Evolutionary conservation across 2,797 vertebrate genomes (phyloP).

Genomic region (Hoplostethus mediterraneus): DNA sequence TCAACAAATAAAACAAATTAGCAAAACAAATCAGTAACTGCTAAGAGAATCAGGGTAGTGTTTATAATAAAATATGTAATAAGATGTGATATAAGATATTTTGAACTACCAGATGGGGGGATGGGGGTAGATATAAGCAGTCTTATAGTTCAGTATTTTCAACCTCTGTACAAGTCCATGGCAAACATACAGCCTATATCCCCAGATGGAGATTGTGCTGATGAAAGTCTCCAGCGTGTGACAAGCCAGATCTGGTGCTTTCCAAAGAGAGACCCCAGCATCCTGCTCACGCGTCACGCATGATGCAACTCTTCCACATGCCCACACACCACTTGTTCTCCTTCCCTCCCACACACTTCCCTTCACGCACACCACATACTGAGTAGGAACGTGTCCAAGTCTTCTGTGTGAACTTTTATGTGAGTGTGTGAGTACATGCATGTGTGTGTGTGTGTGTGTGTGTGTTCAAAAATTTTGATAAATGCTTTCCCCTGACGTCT

Average conservation of each 20-base stretch:
- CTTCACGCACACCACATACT: constrained; percentile 58
- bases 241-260: constrained; percentile 65
- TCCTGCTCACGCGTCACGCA: constrained; percentile 77
- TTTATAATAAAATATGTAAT: not conserved
- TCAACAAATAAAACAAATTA: no score
- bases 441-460: constrained; percentile 5
- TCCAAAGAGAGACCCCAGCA: constrained; percentile 63
- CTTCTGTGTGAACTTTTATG: constrained; percentile 32
- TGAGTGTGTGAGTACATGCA: constrained; percentile 11
- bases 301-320: constrained; percentile 80
- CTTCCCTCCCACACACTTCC: constrained; percentile 71
- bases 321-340: constrained; percentile 73
- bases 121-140: constrained; percentile 40
- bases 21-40: no score
- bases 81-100: constrained; percentile 2
- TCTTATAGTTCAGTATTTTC: constrained; percentile 62
- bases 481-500: constrained; percentile 19
- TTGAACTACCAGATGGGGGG: constrained; percentile 22
- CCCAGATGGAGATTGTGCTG: constrained; percentile 69
- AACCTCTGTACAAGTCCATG: constrained; percentile 18
- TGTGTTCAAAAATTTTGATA: constrained; percentile 17
- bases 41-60: no score
- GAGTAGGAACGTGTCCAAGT: constrained; percentile 36
- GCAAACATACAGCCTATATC: constrained; percentile 51
- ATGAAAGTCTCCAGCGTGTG: constrained; percentile 64